Percentiles rank a stretch among this genome's conserved stretches.
These are phyloP conservation scores for Agelas oroides DNA, from an alignment of 37 sponge, comb jelly and placozoan genomes.

Conservation along the genomic window DNA sequence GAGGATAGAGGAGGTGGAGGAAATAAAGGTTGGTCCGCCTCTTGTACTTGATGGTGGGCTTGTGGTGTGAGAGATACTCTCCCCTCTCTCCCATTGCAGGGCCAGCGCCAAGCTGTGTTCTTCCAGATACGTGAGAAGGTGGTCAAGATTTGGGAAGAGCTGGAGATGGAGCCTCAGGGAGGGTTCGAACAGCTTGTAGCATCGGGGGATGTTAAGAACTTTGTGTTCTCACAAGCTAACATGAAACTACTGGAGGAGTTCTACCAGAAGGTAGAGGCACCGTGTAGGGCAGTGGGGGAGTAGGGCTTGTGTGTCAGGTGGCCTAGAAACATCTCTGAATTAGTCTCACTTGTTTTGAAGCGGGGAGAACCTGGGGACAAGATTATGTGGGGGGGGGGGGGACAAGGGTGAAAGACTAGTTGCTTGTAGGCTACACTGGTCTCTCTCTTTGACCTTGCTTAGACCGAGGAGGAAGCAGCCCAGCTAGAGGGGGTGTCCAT, in stretches of 20 bases:
- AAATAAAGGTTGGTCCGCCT: constrained; percentile 38
- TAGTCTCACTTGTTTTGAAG: too few relatives aligned
- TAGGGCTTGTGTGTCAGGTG: neutral
- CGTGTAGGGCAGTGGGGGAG: neutral
- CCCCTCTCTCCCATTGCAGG: constrained; percentile 31
- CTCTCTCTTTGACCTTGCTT: too few relatives aligned
- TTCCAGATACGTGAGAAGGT: constrained; percentile 55
- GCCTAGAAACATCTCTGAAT: too few relatives aligned
- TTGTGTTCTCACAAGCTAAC: constrained; percentile 74
- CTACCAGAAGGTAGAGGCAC: constrained; percentile 60
- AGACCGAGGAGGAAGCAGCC: neutral
- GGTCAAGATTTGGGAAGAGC: constrained; percentile 55
- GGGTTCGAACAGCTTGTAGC: constrained; percentile 42
- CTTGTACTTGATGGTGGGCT: neutral
- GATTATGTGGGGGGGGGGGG: too few relatives aligned
- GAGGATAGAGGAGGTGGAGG: constrained; percentile 58
- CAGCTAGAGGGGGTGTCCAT: constrained; percentile 32
- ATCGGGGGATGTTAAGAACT: constrained; percentile 50
- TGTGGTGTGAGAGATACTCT: too few relatives aligned
- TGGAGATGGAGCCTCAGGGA: constrained; percentile 59
- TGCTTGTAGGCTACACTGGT: too few relatives aligned
- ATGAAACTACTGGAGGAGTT: constrained; percentile 62
- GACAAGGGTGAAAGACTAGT: too few relatives aligned
- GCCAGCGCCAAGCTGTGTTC: constrained; percentile 49
- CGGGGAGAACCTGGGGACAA: too few relatives aligned